Evolutionary conservation across 1,140 invertebrate genomes (phyloP), one percentile per base, ranked within the genome.

Genomic region (Leptinotarsa defecta): DNA sequence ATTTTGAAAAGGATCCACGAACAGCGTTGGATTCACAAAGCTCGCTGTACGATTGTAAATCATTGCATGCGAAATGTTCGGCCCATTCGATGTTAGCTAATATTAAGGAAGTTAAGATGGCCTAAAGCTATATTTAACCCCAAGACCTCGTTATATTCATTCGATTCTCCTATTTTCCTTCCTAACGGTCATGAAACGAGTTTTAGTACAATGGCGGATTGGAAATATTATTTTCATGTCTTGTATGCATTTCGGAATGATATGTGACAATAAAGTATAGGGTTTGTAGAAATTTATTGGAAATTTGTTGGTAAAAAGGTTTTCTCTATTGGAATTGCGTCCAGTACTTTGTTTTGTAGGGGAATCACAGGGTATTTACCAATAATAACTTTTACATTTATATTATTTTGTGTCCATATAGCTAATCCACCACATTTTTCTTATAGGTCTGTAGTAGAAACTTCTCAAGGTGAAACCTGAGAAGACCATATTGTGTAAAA

Each of bases 71-170:
- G 43, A 34, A 68, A 48, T 68, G 67, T 68, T 68, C 67, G 67
- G 67, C 67, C 67, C 67, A 68, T 68, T 68, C 67, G 17, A 27
- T 68, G 67, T 68, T 68, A 68, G 67, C 67, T 68, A 68, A 68
- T 68, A 68, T 68, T 68, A 68, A 68, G 67, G 67, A 68, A 68
- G 24, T 68, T 68, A 34, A n/a, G 67, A 68, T 48, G 34, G 67
- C 67, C 67, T 2, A 8, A 48, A 68, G 67, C 67, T 48, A 68
- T 68, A 68, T 68, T 68, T 68, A 68, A 68, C 67, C 67, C 67
- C 34, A 8, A 68, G 34, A 43, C 27, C 24, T 68, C 67, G 67
- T 43, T 68, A 48, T 68, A 68, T 68, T 68, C 67, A 68, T 68
- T 48, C 67, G 67, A 68, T 68, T 68, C 43, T 43, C 34, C 67